Evolutionary conservation across 2,113 vertebrate genomes (phyloP).

Genomic region (Antechinus flavipes): DNA sequence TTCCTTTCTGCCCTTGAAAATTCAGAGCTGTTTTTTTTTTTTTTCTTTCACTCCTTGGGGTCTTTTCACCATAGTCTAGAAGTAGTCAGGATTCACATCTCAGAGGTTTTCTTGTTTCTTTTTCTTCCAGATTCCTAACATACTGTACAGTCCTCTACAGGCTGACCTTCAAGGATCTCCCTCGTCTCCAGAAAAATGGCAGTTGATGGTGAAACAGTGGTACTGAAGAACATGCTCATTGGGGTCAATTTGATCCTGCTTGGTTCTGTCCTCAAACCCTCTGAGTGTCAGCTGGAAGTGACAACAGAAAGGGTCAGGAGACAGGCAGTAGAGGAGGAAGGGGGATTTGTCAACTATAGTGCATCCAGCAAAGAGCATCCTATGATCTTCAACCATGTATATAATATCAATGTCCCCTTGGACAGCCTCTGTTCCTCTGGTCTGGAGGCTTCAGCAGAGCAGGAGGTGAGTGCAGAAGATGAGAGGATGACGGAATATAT

Average conservation of each 20-base stretch:
- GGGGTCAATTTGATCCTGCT: constrained; percentile 86
- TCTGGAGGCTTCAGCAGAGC: constrained; percentile 85
- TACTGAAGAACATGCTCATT: constrained; percentile 84
- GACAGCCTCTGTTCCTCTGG: constrained; percentile 93
- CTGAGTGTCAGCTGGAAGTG: constrained; percentile 83
- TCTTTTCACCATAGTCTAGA: neutral
- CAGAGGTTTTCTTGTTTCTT: neutral
- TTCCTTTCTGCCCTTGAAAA: neutral
- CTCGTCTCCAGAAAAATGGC: constrained; percentile 81
- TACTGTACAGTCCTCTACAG: constrained; percentile 29
- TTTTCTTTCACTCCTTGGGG: neutral
- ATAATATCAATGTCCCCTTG: constrained; percentile 95
- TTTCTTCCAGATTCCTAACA: constrained; percentile 68
- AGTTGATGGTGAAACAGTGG: constrained; percentile 78
- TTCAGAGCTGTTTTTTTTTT: neutral
- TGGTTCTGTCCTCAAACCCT: constrained; percentile 81
- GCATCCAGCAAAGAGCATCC: constrained; percentile 87
- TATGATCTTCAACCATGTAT: constrained; percentile 96
- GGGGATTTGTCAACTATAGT: constrained; percentile 85
- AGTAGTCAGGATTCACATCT: fast-evolving
- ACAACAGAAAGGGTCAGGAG: constrained; percentile 82
- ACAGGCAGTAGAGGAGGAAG: constrained; percentile 79
- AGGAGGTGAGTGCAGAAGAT: constrained; percentile 84
- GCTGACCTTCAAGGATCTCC: constrained; percentile 65
- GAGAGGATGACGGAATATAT: constrained; percentile 87